Evolutionary conservation across 53 echinoderm and acorn worm species (phyloP), one percentile per base, ranked within the genome.

Genomic region (Echinometra lucunter): DNA sequence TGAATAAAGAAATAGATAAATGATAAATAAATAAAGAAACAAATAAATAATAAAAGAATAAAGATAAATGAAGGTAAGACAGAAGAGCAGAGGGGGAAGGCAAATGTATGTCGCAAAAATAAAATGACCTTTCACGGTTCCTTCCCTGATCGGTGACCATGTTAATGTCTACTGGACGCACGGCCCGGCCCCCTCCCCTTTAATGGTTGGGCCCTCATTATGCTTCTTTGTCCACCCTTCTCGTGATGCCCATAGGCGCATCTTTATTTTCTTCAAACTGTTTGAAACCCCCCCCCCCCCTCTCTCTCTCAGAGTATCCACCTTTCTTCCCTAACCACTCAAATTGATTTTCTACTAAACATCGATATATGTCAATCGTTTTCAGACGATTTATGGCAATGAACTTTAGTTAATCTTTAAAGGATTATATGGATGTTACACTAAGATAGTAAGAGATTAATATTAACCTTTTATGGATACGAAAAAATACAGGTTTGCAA

Each of bases 341-440:
- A 18, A 2, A 78, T 78, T 17, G 78, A 78, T 78, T 78, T 78
- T 21, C 42, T 8, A 42, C 38, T 21, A 42, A 78, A 78, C 78
- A 38, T 78, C 78, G 38, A 78, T 78, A 78, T 11, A 78, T 78
- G 38, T 38, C 78, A 78, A 78, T 78, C 78, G 21, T 40, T 40
- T 42, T 2, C 78, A 40, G 78, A 78, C 78, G 78, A 78, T 78
- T 78, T 78, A 78, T 78, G 78, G 42, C 78, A 42, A 40, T 40
- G 78, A 42, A 78, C 78, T 78, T 78, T 78, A 3, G 78, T 78
- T 78, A 78, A 78, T 78, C 78, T 78, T 78, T 78, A 7, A 78
- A 42, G 23, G 78, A 78, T 78, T 78, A 78, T 78, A 78, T 78
- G 78, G 78, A 38, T 42, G 38, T 78, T 40, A 42, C 38, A 18